These are phyloP conservation scores for Drosophila punjabiensis DNA, from an alignment of 1,140 invertebrate species.

Conservation along the genomic window DNA sequence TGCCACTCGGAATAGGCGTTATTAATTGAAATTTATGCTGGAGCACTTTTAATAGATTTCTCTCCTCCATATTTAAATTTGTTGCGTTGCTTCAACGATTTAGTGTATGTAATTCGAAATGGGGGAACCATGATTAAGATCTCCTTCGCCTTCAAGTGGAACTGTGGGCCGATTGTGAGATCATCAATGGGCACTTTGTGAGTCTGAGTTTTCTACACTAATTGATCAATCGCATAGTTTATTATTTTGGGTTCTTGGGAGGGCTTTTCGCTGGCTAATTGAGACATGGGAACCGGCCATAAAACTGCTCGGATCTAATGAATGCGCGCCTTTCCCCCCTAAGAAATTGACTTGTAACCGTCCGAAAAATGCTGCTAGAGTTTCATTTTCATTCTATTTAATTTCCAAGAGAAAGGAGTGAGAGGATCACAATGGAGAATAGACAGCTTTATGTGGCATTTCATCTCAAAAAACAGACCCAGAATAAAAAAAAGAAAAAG, in stretches of 20 bases:
- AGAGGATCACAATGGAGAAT: slow-evolving; percentile 60
- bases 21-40: slow-evolving; percentile 84
- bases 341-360: slow-evolving; percentile 54
- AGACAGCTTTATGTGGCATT: slow-evolving; percentile 58
- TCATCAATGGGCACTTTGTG: slow-evolving; percentile 56
- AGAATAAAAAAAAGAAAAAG: slow-evolving; percentile 35
- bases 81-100: slow-evolving; percentile 72
- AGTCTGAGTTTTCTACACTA: slow-evolving; percentile 26
- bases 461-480: slow-evolving; percentile 21
- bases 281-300: slow-evolving; percentile 56
- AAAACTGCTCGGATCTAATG: slow-evolving; percentile 32
- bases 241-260: slow-evolving; percentile 26
- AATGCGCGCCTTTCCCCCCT: slow-evolving; percentile 16
- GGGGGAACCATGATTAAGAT: slow-evolving; percentile 70
- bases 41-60: slow-evolving; percentile 79
- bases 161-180: slow-evolving; percentile 76
- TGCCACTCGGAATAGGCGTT: slow-evolving; percentile 56
- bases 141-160: slow-evolving; percentile 46
- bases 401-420: slow-evolving; percentile 35
- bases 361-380: neutral
- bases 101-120: slow-evolving; percentile 76
- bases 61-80: slow-evolving; percentile 70
- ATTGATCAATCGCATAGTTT: slow-evolving; percentile 38
- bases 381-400: slow-evolving; percentile 22
- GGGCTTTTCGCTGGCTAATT: slow-evolving; percentile 70